Base-by-base conservation (phyloP, 1,140 invertebrate genomes). In the Philotrypesis tridentata region DNA sequence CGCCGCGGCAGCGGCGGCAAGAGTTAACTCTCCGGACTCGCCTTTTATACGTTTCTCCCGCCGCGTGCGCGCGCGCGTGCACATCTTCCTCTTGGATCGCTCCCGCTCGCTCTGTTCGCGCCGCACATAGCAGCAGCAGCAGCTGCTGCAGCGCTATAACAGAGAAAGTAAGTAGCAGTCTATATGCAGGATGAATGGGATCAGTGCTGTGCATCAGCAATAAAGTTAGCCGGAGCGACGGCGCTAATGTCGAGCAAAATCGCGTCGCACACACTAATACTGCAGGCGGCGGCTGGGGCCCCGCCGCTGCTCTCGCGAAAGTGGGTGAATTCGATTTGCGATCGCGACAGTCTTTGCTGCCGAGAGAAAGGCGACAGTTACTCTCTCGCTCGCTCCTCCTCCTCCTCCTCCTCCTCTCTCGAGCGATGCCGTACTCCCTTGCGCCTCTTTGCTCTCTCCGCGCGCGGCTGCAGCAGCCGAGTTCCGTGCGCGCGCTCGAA, bases 221-320 rank as follows among this genome's bases (percentile, higher is more conserved):
- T 89, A 91, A 89, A 91, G 89, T 89, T 88, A 90, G 89, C 85
- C 86, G 88, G 82, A 84, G 84, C 87, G 85, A 82, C 84, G 85
- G 82, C 85, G 88, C 84, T 90, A 91, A 90, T 89, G 90, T 90
- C 89, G 87, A n/a, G n/a, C 89, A 88, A 90, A 90, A 90, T 87
- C 84, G 85, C 87, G 12, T 31, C 31, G n/a, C 68, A 0, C 9
- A 9, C 33, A 37, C 33, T 37, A 37, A 3, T 37, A 37, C 33
- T 37, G 9, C 33, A 5, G 33, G 4, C 9, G 33, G 33, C 9
- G 33, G 33, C 9, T 5, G 33, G 3, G 33, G 48, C 21, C n/a
- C n/a, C 7, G 48, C n/a, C 48, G 0, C 21, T 14, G 14, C 5
- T 8, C 23, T n/a, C 63, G 25, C 88, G 82, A 87, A 89, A 88